Evolutionary conservation across 2,888 invertebrate species (phyloP).

Genomic region (Muschampia plurimacula): DNA sequence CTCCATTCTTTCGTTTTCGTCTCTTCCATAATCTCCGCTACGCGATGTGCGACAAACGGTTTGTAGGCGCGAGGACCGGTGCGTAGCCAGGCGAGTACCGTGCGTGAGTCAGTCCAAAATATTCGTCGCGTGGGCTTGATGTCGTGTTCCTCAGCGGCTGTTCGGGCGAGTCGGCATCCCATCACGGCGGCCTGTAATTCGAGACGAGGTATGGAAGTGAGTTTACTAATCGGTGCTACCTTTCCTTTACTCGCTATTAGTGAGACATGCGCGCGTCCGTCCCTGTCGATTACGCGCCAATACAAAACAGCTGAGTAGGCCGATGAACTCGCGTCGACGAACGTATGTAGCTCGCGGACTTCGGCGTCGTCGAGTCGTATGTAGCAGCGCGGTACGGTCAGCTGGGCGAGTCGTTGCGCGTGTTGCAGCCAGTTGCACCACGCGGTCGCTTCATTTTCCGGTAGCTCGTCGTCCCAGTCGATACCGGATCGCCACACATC

Average conservation of each 20-base stretch:
- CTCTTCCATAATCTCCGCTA: not conserved
- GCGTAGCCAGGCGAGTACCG: not conserved
- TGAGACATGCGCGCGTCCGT: not conserved
- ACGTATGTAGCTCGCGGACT: not conserved
- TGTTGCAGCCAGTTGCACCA: slow-evolving; percentile 2
- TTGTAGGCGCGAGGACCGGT: not conserved
- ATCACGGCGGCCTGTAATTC: not conserved
- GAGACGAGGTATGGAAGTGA: not conserved
- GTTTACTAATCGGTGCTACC: not conserved
- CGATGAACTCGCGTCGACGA: not conserved
- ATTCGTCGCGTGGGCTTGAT: not conserved
- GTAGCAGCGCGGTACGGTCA: not conserved
- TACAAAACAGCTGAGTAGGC: not conserved
- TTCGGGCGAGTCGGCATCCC: not conserved
- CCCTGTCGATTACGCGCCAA: not conserved
- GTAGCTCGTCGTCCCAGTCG: slow-evolving; percentile 31
- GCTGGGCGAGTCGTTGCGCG: not conserved
- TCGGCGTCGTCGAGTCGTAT: too few species aligned
- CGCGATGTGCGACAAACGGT: not conserved
- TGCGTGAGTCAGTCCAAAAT: not conserved
- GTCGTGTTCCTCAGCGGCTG: not conserved
- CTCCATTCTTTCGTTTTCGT: not conserved
- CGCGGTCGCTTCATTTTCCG: not conserved
- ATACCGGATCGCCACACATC: slow-evolving; percentile 36
- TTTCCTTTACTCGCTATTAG: not conserved